These are phyloP conservation scores for Peromyscus polionotus DNA, from an alignment of 2,113 vertebrate genomes.

Conservation along the genomic window DNA sequence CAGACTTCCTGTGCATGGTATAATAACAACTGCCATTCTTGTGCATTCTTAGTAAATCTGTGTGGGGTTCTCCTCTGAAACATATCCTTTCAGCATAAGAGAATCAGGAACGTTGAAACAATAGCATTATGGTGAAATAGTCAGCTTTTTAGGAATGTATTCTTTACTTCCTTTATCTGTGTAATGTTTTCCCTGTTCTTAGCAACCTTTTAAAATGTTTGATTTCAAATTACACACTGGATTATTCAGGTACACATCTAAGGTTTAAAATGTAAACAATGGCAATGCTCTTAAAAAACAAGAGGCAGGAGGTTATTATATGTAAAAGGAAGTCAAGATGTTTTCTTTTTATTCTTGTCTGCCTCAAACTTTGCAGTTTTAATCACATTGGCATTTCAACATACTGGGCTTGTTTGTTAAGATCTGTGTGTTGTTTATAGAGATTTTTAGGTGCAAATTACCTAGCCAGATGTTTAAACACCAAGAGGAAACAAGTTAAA, in stretches of 20 bases:
- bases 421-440: constrained; percentile 77
- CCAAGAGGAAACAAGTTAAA: constrained; percentile 81
- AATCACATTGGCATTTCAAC: constrained; percentile 68
- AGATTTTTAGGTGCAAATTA: constrained; percentile 85
- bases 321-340: constrained; percentile 64
- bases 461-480: constrained; percentile 85
- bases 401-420: constrained; percentile 75
- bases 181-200: constrained; percentile 75
- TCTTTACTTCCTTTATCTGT: constrained; percentile 64
- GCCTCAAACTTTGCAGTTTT: constrained; percentile 67
- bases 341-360: constrained; percentile 63
- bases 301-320: constrained; percentile 65
- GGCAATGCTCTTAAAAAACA: constrained; percentile 69
- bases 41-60: neutral
- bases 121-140: neutral
- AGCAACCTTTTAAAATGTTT: constrained; percentile 73
- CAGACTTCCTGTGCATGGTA: neutral
- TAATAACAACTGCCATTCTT: neutral
- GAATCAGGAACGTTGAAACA: neutral
- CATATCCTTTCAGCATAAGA: neutral
- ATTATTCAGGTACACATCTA: constrained; percentile 70
- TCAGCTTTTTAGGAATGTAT: constrained; percentile 31
- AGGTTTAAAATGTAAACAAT: constrained; percentile 78
- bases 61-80: neutral
- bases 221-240: constrained; percentile 70